Conservation (phyloP, 2,113 vertebrate species). For the Corythornis cristatus region DNA sequence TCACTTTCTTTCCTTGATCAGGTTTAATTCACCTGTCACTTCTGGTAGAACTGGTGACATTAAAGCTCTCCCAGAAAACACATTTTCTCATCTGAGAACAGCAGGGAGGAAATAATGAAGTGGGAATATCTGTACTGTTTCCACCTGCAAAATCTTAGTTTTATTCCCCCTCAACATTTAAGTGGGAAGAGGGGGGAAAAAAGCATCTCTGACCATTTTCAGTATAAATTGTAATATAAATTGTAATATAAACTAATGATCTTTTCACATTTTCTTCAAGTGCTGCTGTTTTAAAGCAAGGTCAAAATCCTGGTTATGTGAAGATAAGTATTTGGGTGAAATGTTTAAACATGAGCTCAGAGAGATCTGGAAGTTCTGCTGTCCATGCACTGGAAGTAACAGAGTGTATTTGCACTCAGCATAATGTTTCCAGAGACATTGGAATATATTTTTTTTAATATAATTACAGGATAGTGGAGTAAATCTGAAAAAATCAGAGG, state of each 20-base stretch:
- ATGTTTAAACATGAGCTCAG: not conserved
- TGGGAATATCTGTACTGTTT: not conserved
- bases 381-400: not conserved
- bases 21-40: constrained; percentile 2
- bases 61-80: not conserved
- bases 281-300: not conserved
- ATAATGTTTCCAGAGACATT: not conserved
- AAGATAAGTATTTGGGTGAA: not conserved
- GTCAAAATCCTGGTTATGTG: not conserved
- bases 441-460: no score
- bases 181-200: not conserved
- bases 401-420: not conserved
- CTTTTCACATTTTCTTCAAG: not conserved
- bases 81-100: not conserved
- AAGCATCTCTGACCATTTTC: not conserved
- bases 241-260: not conserved
- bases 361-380: not conserved
- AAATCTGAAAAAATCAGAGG: not conserved
- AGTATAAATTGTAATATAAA: not conserved
- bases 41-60: not conserved
- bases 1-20: not conserved
- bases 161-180: not conserved
- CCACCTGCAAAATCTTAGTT: not conserved
- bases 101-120: not conserved
- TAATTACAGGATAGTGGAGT: not conserved